Evolutionary conservation across 1,140 invertebrate species (phyloP).

Genomic region (fruit fly (Drosophila melanogaster)): Release_6_plus_ISO1_MT NT_033777.3:7331501-7332000

Average conservation of each 20-base stretch:
- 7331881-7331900: conserved; percentile 80
- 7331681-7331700: conserved; percentile 67
- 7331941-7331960: conserved; percentile 73
- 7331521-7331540: conserved; percentile 58
- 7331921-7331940: conserved; percentile 72
- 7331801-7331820: conserved; percentile 47
- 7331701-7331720: conserved; percentile 67
- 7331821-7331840: conserved; percentile 47
- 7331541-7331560: conserved; percentile 69
- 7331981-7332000: neutral
- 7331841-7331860: conserved; percentile 2
- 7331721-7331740: conserved; percentile 67
- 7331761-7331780: conserved; percentile 63
- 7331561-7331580: conserved; percentile 69
- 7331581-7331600: conserved; percentile 54
- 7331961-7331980: conserved; percentile 20
- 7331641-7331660: conserved; percentile 29
- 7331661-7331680: conserved; percentile 66
- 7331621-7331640: conserved; percentile 43
- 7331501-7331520: conserved; percentile 53
- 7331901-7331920: conserved; percentile 81
- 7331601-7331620: conserved; percentile 65
- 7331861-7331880: conserved; percentile 74
- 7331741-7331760: conserved; percentile 73
- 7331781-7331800: conserved; percentile 24